Base-by-base conservation (phyloP, 1,140 invertebrate genomes). In the Liolophura sinensis region DNA sequence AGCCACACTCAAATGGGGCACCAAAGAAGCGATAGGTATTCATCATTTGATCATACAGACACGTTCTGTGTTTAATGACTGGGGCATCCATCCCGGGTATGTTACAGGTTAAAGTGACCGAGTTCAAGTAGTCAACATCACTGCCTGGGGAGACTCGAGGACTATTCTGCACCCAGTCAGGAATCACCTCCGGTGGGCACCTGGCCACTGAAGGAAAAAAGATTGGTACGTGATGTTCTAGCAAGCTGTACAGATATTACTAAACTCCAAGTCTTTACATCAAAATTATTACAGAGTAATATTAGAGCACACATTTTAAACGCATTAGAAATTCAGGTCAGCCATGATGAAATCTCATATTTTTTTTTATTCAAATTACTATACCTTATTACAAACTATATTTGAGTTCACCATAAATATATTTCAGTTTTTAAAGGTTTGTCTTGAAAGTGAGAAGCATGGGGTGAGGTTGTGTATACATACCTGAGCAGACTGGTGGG, bases 401-500 rank as follows among this genome's bases (percentile, higher is more conserved):
- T 40, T 9, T 40, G 31, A 40, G 31, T 40, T 40, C 31, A 40
- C 3, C 31, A 40, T 40, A 40, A 40, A 40, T 40, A 40, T 40
- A 40, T 40, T 40, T 9, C 31, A 40, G 31, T 40, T 40, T 40
- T 40, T 40, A 40, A 40, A 40, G 31, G 31, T 40, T 5, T 40
- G 31, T 40, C 31, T 9, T 40, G 31, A 40, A 40, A 40, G 31
- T 40, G 31, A 40, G 31, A 40, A 9, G 3, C 9, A 9, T 40
- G 31, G 3, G 31, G 3, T 40, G 31, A 40, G 31, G 31, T 5
- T 9, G 31, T 3, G 31, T 40, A 50, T 7, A 85, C 88, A 88
- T 87, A 89, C 94, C 89, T 64, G 93, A 92, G 82, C 95, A 98
- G 51, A 90, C 89, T 5, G 95, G 95, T 72, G 90, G 87, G 25